A percentile compares a stretch with the other conserved stretches of the same genome.
phyloP scores from a whole-genome alignment of 2,113 vertebrate genomes.

The Notarius quadriscutis region DNA sequence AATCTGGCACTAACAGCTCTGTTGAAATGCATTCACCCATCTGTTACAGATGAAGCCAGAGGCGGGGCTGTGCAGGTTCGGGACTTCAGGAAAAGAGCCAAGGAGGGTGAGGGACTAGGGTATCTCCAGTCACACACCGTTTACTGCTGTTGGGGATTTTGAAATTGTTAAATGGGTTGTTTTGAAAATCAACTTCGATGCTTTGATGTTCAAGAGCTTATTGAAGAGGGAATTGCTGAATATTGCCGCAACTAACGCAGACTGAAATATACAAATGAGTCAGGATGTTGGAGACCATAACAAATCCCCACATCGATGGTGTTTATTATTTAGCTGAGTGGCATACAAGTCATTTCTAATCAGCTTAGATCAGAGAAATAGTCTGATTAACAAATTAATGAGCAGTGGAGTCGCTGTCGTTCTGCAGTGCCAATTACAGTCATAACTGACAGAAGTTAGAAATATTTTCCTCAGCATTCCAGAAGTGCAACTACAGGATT shows the following conservation, averaged over 20 bases:
- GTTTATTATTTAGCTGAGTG: not conserved
- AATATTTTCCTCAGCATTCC: conserved; percentile 4
- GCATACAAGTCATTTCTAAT: not conserved
- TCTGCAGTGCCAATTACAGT: not conserved
- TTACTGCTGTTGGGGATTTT: not conserved
- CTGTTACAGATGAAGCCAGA: conserved; percentile 78
- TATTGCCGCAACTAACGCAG: not conserved
- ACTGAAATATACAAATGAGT: not conserved
- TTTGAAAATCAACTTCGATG: not conserved
- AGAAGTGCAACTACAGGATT: not conserved
- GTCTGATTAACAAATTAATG: not conserved
- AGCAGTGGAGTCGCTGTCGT: not conserved
- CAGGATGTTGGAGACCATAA: not conserved
- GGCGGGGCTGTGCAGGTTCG: conserved; percentile 85
- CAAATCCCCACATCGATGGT: not conserved
- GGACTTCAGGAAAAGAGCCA: conserved; percentile 88
- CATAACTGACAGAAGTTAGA: not conserved
- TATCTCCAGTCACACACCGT: not conserved
- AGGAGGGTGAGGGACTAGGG: conserved; percentile 80
- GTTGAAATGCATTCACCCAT: not conserved
- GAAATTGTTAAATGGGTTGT: not conserved
- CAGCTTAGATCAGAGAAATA: not conserved
- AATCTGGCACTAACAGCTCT: not conserved
- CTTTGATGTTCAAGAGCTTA: not conserved
- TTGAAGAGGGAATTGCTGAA: not conserved